phyloP scores from a whole-genome alignment of 2,113 vertebrate species.

The Panurus biarmicus region DNA sequence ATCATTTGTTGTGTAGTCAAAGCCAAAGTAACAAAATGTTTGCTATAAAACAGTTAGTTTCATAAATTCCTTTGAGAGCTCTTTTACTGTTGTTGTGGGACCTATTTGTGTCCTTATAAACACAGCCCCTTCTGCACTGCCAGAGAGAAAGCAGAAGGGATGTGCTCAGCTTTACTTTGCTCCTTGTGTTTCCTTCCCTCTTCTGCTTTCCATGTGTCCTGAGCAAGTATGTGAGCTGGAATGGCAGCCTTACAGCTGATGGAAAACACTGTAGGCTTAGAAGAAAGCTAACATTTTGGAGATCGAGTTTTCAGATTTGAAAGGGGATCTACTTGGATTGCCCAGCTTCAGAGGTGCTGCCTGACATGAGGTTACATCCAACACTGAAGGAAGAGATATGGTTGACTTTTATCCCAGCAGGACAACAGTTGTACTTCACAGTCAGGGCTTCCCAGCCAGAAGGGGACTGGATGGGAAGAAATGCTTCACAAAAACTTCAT shows the following conservation, averaged over 20 bases:
- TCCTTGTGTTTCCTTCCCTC: neutral
- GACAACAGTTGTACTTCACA: neutral
- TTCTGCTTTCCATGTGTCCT: neutral
- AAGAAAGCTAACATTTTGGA: neutral
- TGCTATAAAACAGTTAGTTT: constrained; percentile 4
- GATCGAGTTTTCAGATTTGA: neutral
- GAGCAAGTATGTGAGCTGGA: neutral
- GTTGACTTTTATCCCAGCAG: neutral
- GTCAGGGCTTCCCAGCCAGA: neutral
- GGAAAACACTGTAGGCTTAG: neutral
- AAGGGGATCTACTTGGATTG: neutral
- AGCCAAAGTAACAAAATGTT: constrained; percentile 12
- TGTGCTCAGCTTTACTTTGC: neutral
- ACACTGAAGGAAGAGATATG: neutral
- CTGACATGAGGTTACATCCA: neutral
- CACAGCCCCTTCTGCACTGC: neutral
- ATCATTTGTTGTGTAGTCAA: constrained; percentile 59
- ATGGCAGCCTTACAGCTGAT: neutral
- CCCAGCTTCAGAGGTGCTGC: neutral
- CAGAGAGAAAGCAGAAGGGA: neutral
- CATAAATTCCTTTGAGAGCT: constrained; percentile 15
- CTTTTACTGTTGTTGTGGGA: neutral
- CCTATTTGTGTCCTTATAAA: neutral
- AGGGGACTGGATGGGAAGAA: neutral
- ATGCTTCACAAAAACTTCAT: neutral